Conservation (phyloP, 2,888 invertebrate species). For the Cerastoderma edule region DNA sequence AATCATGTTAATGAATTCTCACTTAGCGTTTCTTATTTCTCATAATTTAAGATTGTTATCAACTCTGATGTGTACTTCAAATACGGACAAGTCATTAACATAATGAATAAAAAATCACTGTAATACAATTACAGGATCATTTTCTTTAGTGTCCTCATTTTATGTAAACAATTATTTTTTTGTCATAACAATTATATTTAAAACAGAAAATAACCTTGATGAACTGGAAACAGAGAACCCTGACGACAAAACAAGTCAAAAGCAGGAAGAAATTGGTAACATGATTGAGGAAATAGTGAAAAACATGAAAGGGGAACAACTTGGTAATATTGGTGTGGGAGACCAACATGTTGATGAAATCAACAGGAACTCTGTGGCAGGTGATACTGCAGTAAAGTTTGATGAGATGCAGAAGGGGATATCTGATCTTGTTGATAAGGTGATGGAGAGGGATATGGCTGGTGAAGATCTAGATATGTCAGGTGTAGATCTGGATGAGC, state of each 20-base stretch:
- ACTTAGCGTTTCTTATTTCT: too few species aligned
- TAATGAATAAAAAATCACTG: too few species aligned
- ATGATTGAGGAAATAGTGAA: constrained; percentile 11
- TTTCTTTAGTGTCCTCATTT: too few species aligned
- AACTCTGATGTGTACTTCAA: too few species aligned
- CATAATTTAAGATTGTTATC: too few species aligned
- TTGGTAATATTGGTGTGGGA: neutral
- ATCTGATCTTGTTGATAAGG: constrained; percentile 10
- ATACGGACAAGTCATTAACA: too few species aligned
- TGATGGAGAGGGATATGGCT: neutral
- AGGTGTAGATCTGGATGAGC: too few species aligned
- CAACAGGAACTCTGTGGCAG: neutral
- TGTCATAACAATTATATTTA: neutral
- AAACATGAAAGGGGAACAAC: constrained; percentile 10
- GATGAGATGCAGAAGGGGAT: constrained; percentile 22
- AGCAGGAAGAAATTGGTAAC: neutral
- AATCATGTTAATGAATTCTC: too few species aligned
- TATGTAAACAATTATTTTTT: neutral
- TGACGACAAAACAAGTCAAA: neutral
- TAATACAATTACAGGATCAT: too few species aligned
- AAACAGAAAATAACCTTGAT: neutral
- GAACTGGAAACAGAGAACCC: too few species aligned
- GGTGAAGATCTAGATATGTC: neutral
- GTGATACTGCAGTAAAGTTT: neutral
- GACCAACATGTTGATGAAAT: neutral